A percentile compares a stretch with the other conserved stretches of the same genome.
phyloP scores from a whole-genome alignment of 2,888 invertebrate genomes.

The Pristionchus maxplancki region DNA sequence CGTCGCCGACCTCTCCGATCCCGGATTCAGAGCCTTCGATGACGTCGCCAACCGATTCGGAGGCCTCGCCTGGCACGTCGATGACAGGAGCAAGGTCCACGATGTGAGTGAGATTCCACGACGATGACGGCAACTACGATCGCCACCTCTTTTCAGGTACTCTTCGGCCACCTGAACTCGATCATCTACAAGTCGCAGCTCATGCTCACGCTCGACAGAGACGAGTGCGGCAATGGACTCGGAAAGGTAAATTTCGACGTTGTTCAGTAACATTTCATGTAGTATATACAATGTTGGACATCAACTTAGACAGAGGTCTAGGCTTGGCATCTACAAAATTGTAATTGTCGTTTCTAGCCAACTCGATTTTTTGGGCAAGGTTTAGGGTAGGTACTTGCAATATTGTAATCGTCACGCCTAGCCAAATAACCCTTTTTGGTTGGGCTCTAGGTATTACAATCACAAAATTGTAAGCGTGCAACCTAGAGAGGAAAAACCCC shows the following conservation, averaged over 20 bases:
- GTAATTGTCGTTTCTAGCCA: too few relatives aligned
- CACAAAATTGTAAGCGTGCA: too few relatives aligned
- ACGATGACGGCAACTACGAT: neutral
- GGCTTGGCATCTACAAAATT: too few relatives aligned
- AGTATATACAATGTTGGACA: too few relatives aligned
- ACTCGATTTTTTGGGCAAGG: too few relatives aligned
- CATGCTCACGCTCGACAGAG: slow-evolving; percentile 45
- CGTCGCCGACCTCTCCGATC: neutral
- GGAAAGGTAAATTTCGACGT: neutral
- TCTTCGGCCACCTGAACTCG: slow-evolving; percentile 45
- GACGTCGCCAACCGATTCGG: slow-evolving; percentile 36
- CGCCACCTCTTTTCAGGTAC: neutral
- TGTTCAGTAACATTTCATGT: too few relatives aligned
- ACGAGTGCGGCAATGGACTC: slow-evolving; percentile 47
- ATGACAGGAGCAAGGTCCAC: slow-evolving; percentile 26
- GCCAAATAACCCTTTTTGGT: too few relatives aligned
- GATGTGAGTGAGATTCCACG: neutral
- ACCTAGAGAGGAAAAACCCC: too few relatives aligned
- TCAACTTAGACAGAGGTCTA: too few relatives aligned
- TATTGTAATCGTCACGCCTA: too few relatives aligned
- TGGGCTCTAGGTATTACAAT: too few relatives aligned
- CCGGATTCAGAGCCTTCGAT: slow-evolving; percentile 33
- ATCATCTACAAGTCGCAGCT: slow-evolving; percentile 42
- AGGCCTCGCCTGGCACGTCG: slow-evolving; percentile 28
- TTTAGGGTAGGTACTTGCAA: too few relatives aligned